These are phyloP conservation scores for Fragum fragum DNA, from an alignment of 2,888 invertebrate genomes.

Conservation along the genomic window DNA sequence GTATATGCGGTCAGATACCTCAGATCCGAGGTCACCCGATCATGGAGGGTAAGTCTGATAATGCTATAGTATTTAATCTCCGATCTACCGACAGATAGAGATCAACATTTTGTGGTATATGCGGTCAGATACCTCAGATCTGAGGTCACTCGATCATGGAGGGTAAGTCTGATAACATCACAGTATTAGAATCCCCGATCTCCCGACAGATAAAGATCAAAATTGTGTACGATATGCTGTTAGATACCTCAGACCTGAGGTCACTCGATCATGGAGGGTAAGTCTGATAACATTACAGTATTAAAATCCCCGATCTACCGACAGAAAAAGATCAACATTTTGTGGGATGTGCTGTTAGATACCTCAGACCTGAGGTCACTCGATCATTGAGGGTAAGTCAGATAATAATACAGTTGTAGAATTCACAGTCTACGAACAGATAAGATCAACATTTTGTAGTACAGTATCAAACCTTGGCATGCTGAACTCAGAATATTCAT, in stretches of 20 bases:
- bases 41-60: conserved; percentile 79
- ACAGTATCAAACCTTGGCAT: conserved; percentile 79
- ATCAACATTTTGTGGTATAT: conserved; percentile 83
- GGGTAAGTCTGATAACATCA: conserved; percentile 81
- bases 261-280: conserved; percentile 81
- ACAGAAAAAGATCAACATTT: too few relatives aligned
- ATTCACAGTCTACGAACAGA: conserved; percentile 81
- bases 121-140: conserved; percentile 83
- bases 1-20: conserved; percentile 85
- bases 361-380: too few relatives aligned
- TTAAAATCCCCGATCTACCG: too few relatives aligned
- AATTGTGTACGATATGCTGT: conserved; percentile 84
- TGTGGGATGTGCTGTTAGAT: too few relatives aligned
- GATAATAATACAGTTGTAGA: conserved; percentile 81
- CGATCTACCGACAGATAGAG: conserved; percentile 79
- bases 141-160: conserved; percentile 80
- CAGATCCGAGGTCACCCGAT: conserved; percentile 79
- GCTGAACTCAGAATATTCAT: conserved; percentile 79
- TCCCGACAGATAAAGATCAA: conserved; percentile 82
- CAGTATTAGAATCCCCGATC: conserved; percentile 81
- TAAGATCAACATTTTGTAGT: conserved; percentile 83
- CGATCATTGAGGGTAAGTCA: too few relatives aligned
- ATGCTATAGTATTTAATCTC: conserved; percentile 82
- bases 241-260: conserved; percentile 82
- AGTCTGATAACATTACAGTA: too few relatives aligned